Evolutionary conservation across 2,888 invertebrate genomes (phyloP), one percentile per base, ranked within the genome.

Genomic region (Geophilus truncorum): DNA sequence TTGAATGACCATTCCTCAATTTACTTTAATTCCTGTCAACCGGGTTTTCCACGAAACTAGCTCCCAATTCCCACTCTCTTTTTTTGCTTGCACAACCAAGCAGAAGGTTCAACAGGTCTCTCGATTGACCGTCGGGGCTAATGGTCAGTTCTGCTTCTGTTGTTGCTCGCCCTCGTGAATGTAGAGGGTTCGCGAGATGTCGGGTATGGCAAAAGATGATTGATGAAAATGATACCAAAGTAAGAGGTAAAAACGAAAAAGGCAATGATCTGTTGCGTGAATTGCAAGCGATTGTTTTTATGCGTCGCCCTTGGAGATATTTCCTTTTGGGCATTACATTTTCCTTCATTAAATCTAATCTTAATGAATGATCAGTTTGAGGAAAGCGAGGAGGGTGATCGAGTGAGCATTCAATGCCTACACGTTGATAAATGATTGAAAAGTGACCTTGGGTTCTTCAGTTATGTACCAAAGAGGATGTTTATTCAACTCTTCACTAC

Each of bases 271-370:
- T 28, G 28, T 70, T 70, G 70, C 70, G 70, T 70, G 70, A 70
- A 70, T 70, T 70, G 70, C 28, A 70, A 70, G 28, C 28, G 70
- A 70, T 70, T 70, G 70, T 70, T 28, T 70, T 70, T 28, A 28
- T 70, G n/a, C 12, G n/a, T 70, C 7, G 25, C 70, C 70, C 25
- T 70, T 25, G 25, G 28, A 70, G 25, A 70, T 70, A 1, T 51
- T 51, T 70, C 28, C 28, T 28, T 70, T 70, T 70, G 70, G 70
- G 28, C 9, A 70, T 70, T 70, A 10, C 28, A 28, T 70, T 70
- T 70, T 70, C 25, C 70, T 70, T 70, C 70, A 70, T 70, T 70
- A 70, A 70, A 70, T 70, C n/a, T 70, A 70, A 70, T 70, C 70
- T 70, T 70, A 70, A 70, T 70, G 70, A 70, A 28, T 23, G 70